Evolutionary conservation across 2,888 invertebrate species (phyloP).

Genomic region (Agrotis ipsilon): DNA sequence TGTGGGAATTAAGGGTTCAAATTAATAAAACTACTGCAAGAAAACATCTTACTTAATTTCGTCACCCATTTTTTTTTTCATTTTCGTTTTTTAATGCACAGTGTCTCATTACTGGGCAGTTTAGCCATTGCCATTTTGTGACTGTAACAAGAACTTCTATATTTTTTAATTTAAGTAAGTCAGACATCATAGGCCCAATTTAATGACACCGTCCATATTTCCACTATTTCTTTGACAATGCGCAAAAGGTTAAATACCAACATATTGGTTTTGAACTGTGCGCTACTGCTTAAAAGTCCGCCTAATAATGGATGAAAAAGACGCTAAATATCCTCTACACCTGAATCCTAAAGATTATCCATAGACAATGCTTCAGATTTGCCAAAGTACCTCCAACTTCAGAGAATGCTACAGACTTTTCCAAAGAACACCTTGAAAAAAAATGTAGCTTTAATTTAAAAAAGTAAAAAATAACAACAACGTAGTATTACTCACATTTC

Average conservation of each 20-base stretch:
- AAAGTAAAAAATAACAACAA: not conserved
- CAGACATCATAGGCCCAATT: not conserved
- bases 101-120: constrained; percentile 1
- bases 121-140: not conserved
- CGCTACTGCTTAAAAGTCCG: not conserved
- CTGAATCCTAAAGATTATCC: not conserved
- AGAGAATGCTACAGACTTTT: too few species aligned
- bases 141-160: too few species aligned
- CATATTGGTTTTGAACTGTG: not conserved
- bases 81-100: constrained; percentile 39
- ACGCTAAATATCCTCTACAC: not conserved
- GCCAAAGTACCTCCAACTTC: too few species aligned
- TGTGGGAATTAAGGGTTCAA: constrained; percentile 20
- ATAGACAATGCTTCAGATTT: too few species aligned
- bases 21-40: constrained; percentile 35
- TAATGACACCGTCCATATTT: constrained; percentile 16
- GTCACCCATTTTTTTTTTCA: constrained; percentile 49
- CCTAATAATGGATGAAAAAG: not conserved
- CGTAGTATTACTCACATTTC: too few species aligned
- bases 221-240: not conserved
- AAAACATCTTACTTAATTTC: constrained; percentile 36
- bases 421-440: not conserved
- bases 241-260: not conserved
- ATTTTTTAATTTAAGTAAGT: not conserved
- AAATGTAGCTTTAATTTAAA: constrained; percentile 1